phyloP scores from a whole-genome alignment of 2,113 vertebrate genomes.

The Fregetta grallaria region DNA sequence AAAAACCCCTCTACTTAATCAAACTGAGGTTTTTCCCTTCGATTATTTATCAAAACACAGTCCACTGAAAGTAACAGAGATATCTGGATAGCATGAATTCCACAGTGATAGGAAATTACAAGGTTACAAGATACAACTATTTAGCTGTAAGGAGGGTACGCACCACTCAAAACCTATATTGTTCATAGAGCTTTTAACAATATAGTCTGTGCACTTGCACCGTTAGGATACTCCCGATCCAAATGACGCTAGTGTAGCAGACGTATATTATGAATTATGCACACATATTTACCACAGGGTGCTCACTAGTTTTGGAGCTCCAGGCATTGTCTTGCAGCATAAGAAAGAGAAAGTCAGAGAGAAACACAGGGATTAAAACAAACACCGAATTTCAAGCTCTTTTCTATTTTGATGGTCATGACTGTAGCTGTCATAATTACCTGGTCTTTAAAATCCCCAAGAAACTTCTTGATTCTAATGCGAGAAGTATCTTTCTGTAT shows the following conservation, averaged over 20 bases:
- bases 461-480: not conserved
- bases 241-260: not conserved
- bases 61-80: conserved; percentile 46
- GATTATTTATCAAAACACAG: conserved; percentile 58
- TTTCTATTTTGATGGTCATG: not conserved
- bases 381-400: not conserved
- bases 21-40: not conserved
- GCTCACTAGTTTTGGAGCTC: not conserved
- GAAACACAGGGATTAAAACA: conserved; percentile 4
- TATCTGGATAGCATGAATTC: conserved; percentile 63
- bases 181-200: not conserved
- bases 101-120: not conserved
- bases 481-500: not conserved
- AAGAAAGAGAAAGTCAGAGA: not conserved
- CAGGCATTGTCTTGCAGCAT: not conserved
- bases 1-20: not conserved
- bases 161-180: not conserved
- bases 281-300: not conserved
- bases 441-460: not conserved
- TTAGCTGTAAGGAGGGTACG: not conserved
- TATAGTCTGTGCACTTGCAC: not conserved
- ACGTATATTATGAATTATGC: not conserved
- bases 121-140: not conserved
- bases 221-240: not conserved
- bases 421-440: not conserved